Percentiles rank a stretch among this genome's conserved stretches.
phyloP scores from a whole-genome alignment of 2,797 vertebrate species.

The Catostomus latipinnis region DNA sequence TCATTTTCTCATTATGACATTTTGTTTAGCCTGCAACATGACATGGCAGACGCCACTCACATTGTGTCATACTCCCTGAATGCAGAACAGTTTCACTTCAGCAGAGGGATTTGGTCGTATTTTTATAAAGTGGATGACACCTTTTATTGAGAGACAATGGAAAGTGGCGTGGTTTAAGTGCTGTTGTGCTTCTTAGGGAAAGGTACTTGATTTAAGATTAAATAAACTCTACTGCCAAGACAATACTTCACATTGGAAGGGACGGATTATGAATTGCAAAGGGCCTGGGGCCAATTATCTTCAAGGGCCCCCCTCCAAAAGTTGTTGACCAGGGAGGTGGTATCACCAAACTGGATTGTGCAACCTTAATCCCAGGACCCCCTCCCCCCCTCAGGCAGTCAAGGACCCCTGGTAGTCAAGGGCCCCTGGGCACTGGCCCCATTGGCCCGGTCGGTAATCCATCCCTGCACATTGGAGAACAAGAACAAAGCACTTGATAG shows the following conservation, averaged over 20 bases:
- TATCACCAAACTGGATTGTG: too few relatives aligned
- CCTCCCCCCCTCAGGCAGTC: too few relatives aligned
- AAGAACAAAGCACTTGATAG: not conserved
- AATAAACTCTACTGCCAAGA: slow-evolving; percentile 6
- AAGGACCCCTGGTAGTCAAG: too few relatives aligned
- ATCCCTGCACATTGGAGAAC: too few relatives aligned
- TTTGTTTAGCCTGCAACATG: slow-evolving; percentile 2
- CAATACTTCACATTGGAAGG: not conserved
- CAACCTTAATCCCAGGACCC: too few relatives aligned
- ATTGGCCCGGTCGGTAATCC: too few relatives aligned
- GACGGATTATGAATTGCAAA: too few relatives aligned
- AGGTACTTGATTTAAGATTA: slow-evolving; percentile 42
- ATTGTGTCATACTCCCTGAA: not conserved
- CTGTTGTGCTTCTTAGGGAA: slow-evolving; percentile 16
- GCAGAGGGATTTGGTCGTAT: slow-evolving; percentile 4
- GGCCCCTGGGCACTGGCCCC: too few relatives aligned
- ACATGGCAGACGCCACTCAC: not conserved
- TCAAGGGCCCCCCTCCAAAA: too few relatives aligned
- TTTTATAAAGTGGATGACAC: slow-evolving; percentile 41
- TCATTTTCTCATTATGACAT: slow-evolving; percentile 16
- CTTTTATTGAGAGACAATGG: slow-evolving; percentile 42
- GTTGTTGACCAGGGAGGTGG: too few relatives aligned
- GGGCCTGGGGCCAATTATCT: too few relatives aligned
- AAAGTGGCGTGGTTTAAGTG: slow-evolving; percentile 24
- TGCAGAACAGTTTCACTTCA: not conserved